phyloP scores from a whole-genome alignment of 2,113 vertebrate species.

The Papio anubis region DNA sequence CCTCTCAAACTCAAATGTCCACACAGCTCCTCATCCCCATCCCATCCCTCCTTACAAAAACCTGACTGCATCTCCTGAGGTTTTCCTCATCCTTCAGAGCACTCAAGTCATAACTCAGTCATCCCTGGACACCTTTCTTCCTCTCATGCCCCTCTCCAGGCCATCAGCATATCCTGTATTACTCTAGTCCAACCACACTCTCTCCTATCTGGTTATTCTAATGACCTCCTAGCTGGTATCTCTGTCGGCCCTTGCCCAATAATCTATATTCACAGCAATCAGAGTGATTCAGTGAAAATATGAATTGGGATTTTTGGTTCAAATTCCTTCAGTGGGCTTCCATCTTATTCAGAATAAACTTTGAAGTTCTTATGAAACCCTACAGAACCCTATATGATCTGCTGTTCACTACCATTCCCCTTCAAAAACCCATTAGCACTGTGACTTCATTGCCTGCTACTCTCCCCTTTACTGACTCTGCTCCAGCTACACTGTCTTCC shows the following conservation, averaged over 20 bases:
- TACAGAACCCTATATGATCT: background rate
- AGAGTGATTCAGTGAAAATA: background rate
- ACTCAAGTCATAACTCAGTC: background rate
- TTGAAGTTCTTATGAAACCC: background rate
- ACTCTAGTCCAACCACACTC: too few species aligned
- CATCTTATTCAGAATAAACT: background rate
- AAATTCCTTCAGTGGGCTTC: background rate
- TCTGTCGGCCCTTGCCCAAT: background rate
- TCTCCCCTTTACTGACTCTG: background rate
- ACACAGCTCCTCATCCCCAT: background rate
- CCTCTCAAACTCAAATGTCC: background rate
- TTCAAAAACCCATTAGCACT: background rate
- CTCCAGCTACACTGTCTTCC: background rate
- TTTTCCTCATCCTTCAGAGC: background rate
- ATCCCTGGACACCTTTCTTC: background rate
- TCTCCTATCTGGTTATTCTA: background rate
- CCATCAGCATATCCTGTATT: background rate
- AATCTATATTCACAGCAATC: background rate
- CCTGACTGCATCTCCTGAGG: rapidly evolving
- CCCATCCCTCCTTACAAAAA: background rate
- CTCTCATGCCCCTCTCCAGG: background rate
- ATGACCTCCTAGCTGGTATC: background rate
- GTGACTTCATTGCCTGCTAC: background rate
- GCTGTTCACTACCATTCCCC: background rate
- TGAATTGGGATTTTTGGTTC: background rate